Evolutionary conservation across 2,888 invertebrate species (phyloP).

Genomic region (Dromius quadrimaculatus): DNA sequence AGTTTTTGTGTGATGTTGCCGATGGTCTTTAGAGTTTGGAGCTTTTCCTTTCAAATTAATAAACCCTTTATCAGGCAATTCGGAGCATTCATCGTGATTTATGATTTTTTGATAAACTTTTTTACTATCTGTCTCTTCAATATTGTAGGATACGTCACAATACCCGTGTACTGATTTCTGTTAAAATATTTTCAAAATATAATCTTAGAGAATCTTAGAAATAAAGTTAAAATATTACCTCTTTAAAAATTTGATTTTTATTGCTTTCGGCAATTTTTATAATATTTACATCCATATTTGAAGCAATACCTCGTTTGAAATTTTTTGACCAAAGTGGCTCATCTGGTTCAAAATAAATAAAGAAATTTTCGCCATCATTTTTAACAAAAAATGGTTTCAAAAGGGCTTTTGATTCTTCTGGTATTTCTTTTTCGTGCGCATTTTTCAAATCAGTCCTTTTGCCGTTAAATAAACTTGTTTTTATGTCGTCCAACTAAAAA

Average conservation of each 20-base stretch:
- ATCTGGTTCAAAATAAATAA: not conserved
- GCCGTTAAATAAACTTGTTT: not conserved
- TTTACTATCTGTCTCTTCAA: not conserved
- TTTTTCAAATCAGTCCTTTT: not conserved
- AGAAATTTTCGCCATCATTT: not conserved
- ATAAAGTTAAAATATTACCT: not conserved
- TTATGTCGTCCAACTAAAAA: not conserved
- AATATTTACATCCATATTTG: not conserved
- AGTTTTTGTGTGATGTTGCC: not conserved
- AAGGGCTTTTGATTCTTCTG: not conserved
- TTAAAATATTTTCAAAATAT: not conserved
- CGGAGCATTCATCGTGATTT: not conserved
- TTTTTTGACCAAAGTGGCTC: not conserved
- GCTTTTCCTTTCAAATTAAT: not conserved
- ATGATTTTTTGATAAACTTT: not conserved
- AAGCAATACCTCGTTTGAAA: not conserved
- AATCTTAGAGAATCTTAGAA: not conserved
- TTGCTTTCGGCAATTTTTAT: not conserved
- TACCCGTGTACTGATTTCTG: not conserved
- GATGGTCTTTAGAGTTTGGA: not conserved
- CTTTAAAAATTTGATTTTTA: not conserved
- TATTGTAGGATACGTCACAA: not conserved
- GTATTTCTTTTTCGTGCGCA: not conserved
- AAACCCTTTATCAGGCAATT: not conserved
- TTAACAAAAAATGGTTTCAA: not conserved